phyloP scores from a whole-genome alignment of 2,888 invertebrate species.

The Pelosia muscerda region DNA sequence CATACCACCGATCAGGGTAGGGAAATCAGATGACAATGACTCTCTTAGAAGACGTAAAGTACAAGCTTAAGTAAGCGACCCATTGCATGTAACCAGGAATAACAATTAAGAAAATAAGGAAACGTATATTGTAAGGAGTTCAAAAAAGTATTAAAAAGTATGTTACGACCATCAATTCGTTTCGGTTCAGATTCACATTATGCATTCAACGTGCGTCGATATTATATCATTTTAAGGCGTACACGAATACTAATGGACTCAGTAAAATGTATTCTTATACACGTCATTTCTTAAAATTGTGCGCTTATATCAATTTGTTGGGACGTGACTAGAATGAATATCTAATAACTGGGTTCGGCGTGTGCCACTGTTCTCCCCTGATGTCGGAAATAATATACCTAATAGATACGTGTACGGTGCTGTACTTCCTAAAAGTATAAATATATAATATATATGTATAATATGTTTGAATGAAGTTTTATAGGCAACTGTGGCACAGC shows the following conservation, averaged over 20 bases:
- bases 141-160: no score
- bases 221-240: conserved; percentile 67
- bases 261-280: conserved; percentile 71
- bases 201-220: conserved; percentile 59
- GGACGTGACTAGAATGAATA: conserved; percentile 68
- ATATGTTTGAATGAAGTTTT: no score
- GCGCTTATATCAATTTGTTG: conserved; percentile 75
- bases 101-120: background rate
- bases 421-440: background rate
- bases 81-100: background rate
- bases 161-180: conserved; percentile 1
- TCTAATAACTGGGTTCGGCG: conserved; percentile 54
- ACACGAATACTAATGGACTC: conserved; percentile 65
- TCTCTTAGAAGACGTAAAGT: background rate
- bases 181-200: conserved; percentile 41
- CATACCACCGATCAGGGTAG: no score
- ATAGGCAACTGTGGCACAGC: no score
- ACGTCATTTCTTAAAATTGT: conserved; percentile 78
- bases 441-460: no score
- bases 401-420: background rate
- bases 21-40: background rate
- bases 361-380: conserved; percentile 31
- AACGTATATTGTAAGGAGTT: background rate
- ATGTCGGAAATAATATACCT: background rate
- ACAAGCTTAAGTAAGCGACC: no score